phyloP scores from a whole-genome alignment of 2,888 invertebrate species.

The Pseudococcus jackbeardsleyi region DNA sequence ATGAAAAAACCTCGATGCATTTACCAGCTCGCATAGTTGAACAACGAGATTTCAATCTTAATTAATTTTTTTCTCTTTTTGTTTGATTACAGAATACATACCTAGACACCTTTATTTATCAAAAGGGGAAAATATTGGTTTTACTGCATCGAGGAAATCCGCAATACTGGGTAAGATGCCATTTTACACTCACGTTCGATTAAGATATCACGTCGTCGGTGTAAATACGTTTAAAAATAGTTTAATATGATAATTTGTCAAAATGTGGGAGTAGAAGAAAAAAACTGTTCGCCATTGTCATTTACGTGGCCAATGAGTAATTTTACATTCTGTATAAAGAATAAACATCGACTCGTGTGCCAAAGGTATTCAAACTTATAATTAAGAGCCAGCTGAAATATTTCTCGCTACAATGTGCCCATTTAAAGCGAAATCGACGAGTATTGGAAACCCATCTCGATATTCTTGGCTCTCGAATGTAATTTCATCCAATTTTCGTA shows the following conservation, averaged over 20 bases:
- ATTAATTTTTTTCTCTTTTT: not conserved
- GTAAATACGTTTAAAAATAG: constrained; percentile 29
- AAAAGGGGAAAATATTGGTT: not conserved
- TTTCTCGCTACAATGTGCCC: not conserved
- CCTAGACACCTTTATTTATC: too few species aligned
- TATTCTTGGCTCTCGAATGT: not conserved
- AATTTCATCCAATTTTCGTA: not conserved
- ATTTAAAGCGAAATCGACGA: constrained; percentile 3
- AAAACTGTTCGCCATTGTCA: constrained; percentile 29
- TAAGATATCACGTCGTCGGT: not conserved
- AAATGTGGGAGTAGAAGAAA: constrained; percentile 1
- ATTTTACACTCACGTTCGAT: not conserved
- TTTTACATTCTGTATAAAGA: constrained; percentile 8
- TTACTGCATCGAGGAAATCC: not conserved
- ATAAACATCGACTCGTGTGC: constrained; percentile 11
- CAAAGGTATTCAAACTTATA: constrained; percentile 11
- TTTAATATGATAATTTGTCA: constrained; percentile 28
- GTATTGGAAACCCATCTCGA: not conserved
- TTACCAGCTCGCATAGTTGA: not conserved
- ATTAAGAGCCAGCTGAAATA: constrained; percentile 3
- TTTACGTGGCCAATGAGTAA: constrained; percentile 26
- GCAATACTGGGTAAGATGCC: constrained; percentile 27
- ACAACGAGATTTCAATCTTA: not conserved
- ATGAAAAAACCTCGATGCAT: not conserved
- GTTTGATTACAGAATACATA: not conserved